Evolutionary conservation across 2,113 vertebrate species (phyloP).

Genomic region (Dendrocopos noguchii): DNA sequence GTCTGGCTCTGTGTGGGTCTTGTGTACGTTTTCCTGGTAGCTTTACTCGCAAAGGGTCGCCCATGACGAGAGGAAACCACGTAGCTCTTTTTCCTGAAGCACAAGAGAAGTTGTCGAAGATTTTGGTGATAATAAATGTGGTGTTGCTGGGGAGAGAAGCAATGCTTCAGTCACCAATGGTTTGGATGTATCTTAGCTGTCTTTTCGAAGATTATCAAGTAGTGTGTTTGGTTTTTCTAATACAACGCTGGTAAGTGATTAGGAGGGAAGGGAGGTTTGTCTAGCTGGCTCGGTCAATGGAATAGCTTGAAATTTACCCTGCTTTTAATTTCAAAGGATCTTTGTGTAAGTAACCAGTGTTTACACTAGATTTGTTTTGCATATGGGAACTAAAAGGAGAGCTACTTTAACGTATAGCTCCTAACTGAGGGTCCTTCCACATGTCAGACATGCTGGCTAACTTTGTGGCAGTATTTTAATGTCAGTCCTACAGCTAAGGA

Average conservation of each 20-base stretch:
- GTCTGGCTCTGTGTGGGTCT: rapidly evolving
- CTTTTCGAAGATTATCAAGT: neutral
- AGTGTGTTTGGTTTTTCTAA: neutral
- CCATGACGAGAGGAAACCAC: rapidly evolving
- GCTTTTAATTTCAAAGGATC: slow-evolving; percentile 46
- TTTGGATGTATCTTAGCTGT: neutral
- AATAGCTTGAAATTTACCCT: slow-evolving; percentile 25
- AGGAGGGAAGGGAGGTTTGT: neutral
- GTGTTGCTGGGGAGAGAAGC: neutral
- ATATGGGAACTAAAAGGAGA: slow-evolving; percentile 6
- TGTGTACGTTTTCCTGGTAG: rapidly evolving
- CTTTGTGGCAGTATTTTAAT: neutral
- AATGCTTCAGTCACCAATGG: neutral
- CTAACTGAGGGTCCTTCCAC: neutral
- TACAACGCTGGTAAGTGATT: neutral
- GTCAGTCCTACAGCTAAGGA: neutral
- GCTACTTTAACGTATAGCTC: neutral
- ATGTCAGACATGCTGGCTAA: neutral
- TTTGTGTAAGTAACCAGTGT: neutral
- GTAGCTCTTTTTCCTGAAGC: too few relatives aligned
- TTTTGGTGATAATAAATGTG: neutral
- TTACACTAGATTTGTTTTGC: neutral
- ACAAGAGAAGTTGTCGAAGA: neutral
- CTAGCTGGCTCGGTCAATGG: neutral
- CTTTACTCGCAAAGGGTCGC: neutral